phyloP scores from a whole-genome alignment of 2,113 vertebrate genomes.

The Montifringilla adamsi region DNA sequence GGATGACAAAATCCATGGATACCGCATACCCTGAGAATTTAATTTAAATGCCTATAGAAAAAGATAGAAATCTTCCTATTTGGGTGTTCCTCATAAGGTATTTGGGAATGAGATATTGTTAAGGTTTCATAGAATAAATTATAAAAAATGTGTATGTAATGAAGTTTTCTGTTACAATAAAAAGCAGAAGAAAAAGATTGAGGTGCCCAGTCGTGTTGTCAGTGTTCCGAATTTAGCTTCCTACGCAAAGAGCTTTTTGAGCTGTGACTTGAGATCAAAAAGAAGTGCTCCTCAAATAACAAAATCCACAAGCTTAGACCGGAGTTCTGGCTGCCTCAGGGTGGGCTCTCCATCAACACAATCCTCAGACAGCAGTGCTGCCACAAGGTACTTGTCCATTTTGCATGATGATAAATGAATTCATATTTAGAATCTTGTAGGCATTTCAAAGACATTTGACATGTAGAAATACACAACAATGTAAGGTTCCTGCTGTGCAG shows the following conservation, averaged over 20 bases:
- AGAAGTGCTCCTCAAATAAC: constrained; percentile 70
- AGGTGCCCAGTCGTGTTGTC: constrained; percentile 83
- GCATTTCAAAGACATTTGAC: neutral
- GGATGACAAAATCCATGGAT: neutral
- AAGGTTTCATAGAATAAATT: neutral
- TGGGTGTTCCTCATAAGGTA: neutral
- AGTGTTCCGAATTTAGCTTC: constrained; percentile 82
- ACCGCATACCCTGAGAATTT: neutral
- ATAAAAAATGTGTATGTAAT: neutral
- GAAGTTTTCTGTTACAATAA: constrained; percentile 34
- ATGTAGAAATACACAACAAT: neutral
- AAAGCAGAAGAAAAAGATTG: constrained; percentile 78
- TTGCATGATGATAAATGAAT: neutral
- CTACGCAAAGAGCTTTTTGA: constrained; percentile 82
- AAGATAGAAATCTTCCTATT: neutral
- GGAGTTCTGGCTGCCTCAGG: constrained; percentile 56
- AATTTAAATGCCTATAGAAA: neutral
- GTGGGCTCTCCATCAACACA: constrained; percentile 54
- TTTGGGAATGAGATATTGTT: neutral
- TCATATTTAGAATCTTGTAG: neutral
- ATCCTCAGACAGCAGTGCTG: constrained; percentile 66
- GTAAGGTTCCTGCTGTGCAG: neutral
- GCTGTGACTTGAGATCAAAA: constrained; percentile 74
- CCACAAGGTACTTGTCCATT: constrained; percentile 55
- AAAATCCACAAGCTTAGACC: constrained; percentile 81